Conservation (phyloP, 2,797 vertebrate genomes). For the Phaenicophaeus curvirostris region DNA sequence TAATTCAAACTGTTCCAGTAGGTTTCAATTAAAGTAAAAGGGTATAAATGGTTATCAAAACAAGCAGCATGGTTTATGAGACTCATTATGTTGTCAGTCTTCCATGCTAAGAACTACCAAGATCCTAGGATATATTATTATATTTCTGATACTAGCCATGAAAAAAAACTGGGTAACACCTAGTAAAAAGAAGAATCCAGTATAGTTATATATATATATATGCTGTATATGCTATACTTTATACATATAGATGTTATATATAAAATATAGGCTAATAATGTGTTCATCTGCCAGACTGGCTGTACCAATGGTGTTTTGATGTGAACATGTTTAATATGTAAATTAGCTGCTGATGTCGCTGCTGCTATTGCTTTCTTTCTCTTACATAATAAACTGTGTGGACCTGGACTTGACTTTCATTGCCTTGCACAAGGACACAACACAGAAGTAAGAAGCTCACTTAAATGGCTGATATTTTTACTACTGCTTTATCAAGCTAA, state of each 20-base stretch:
- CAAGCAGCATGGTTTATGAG: neutral
- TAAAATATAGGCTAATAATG: neutral
- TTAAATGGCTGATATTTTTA: neutral
- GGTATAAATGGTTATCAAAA: neutral
- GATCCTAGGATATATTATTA: neutral
- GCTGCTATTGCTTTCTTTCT: neutral
- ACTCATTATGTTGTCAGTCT: neutral
- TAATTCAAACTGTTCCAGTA: neutral
- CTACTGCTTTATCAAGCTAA: neutral
- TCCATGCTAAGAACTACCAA: neutral
- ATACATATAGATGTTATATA: neutral
- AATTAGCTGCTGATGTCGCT: neutral
- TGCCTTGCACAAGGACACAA: neutral
- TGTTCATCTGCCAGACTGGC: neutral
- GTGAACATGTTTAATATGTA: neutral
- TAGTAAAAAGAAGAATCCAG: neutral
- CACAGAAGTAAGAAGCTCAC: neutral
- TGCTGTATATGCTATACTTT: neutral
- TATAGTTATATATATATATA: neutral
- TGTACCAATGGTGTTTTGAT: neutral
- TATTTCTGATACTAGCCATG: neutral
- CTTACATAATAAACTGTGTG: neutral
- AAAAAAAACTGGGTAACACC: neutral
- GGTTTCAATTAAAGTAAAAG: neutral
- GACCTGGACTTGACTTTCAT: neutral